phyloP scores from a whole-genome alignment of 1,140 invertebrate species.

The Drosophila kepulauana region DNA sequence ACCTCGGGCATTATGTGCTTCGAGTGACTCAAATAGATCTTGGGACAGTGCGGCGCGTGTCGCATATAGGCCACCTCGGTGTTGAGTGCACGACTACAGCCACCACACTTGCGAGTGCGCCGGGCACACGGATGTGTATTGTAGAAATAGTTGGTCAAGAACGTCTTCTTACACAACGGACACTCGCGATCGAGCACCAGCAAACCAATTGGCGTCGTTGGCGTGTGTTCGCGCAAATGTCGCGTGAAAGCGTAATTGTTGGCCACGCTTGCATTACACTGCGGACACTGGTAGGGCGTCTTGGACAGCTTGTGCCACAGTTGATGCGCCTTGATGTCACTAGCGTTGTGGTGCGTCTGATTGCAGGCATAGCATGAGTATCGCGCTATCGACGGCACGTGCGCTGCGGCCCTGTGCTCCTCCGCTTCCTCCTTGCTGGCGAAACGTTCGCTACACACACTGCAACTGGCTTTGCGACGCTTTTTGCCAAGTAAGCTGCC shows the following conservation, averaged over 20 bases:
- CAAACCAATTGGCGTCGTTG: conserved; percentile 49
- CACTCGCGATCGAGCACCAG: conserved; percentile 75
- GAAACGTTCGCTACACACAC: conserved; percentile 71
- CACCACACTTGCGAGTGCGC: conserved; percentile 69
- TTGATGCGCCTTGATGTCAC: conserved; percentile 78
- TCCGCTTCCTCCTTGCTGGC: conserved; percentile 65
- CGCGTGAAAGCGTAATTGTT: conserved; percentile 67
- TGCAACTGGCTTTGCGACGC: conserved; percentile 56
- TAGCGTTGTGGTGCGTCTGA: conserved; percentile 66
- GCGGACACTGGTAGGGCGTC: conserved; percentile 74
- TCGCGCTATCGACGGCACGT: conserved; percentile 67
- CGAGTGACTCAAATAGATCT: conserved; percentile 74
- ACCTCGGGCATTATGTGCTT: conserved; percentile 72
- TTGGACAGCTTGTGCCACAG: conserved; percentile 83
- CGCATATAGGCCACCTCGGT: conserved; percentile 64
- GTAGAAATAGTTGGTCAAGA: conserved; percentile 76
- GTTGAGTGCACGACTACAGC: conserved; percentile 62
- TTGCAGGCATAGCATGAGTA: conserved; percentile 76
- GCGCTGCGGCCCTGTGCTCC: conserved; percentile 52
- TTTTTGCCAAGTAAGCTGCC: conserved; percentile 29
- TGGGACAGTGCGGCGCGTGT: conserved; percentile 69
- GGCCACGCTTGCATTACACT: conserved; percentile 58
- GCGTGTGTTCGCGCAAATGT: conserved; percentile 70
- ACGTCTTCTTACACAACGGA: conserved; percentile 72
- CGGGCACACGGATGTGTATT: conserved; percentile 81